These are phyloP conservation scores for Procambarus clarkii DNA, from an alignment of 1,140 invertebrate species.

Conservation along the genomic window DNA sequence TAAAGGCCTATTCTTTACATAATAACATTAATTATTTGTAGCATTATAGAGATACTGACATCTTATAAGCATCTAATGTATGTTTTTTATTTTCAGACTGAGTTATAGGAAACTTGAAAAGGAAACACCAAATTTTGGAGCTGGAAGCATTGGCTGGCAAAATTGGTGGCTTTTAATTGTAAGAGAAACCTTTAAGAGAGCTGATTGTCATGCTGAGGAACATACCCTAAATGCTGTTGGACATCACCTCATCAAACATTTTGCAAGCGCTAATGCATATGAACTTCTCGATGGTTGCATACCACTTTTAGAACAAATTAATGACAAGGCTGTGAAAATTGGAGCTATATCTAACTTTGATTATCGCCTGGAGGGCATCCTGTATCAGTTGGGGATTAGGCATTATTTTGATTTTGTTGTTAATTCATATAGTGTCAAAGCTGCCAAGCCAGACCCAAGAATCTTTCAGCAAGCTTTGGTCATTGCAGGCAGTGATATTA, in stretches of 20 bases:
- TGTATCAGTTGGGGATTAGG: constrained; percentile 37
- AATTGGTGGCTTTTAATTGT: constrained; percentile 63
- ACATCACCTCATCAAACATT: constrained; percentile 38
- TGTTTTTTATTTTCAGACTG: constrained; percentile 18
- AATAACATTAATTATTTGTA: too few species aligned
- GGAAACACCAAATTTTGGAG: constrained; percentile 39
- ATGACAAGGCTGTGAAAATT: constrained; percentile 11
- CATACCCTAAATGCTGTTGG: constrained; percentile 29
- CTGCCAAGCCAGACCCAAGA: constrained; percentile 54
- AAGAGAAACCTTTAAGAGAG: constrained; percentile 39
- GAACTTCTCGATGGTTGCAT: constrained; percentile 42
- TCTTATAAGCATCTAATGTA: too few species aligned
- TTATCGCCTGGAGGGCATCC: constrained; percentile 55
- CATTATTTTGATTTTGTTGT: constrained; percentile 67
- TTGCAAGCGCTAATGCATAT: constrained; percentile 48
- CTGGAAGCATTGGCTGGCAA: constrained; percentile 46
- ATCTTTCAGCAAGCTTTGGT: constrained; percentile 59
- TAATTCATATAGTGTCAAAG: constrained; percentile 52
- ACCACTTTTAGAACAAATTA: constrained; percentile 31
- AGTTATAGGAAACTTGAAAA: constrained; percentile 46
- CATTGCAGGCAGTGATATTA: constrained; percentile 26
- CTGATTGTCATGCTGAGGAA: constrained; percentile 26
- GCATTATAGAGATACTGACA: too few species aligned
- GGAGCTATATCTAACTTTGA: constrained; percentile 62
- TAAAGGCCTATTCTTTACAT: too few species aligned